Evolutionary conservation across 92 coral and sea anemone species (phyloP), one percentile per base, ranked within the genome.

Genomic region (Heteractis magnifica): DNA sequence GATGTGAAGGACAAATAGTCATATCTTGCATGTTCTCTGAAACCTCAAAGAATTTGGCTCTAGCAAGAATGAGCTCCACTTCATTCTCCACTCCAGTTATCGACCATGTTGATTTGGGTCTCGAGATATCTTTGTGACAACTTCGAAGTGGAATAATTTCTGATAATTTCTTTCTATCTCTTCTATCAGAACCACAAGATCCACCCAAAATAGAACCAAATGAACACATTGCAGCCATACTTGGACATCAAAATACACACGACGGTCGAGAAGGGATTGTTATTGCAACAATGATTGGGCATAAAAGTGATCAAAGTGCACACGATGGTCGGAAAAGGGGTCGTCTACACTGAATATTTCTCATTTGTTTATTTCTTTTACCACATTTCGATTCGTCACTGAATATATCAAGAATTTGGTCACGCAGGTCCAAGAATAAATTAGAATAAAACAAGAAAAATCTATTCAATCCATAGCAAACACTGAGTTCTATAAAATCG

Each of bases 101-200:
- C 18, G 72, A 74, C n/a, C 55, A 75, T 11, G 34, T 21, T 26
- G 56, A 34, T 78, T 74, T 83, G 80, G 58, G 80, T 13, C 75
- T 19, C 12, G 52, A 50, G 11, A 76, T 55, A 21, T 83, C 76
- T 55, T 79, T 71, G 64, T 75, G 23, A 76, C 87, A 83, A 44
- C 77, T 50, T 52, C 75, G 87, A 72, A 83, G 64, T 11, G 76
- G 87, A 76, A 83, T 76, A 62, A 73, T 62, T 76, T 62, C 76
- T 41, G 20, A 60, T 56, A 49, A 53, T 81, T 56, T 81, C 76
- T 65, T 71, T 16, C 85, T 52, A 59, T 83, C 87, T 83, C 77
- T 62, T 77, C 77, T 59, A 70, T 84, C 87, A 52, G 60, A 74
- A 84, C 87, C 82, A 84, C 87, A 82, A 51, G 71, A 52, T 76